Conservation (phyloP, 2,797 vertebrate species). For the Esox lucius region DNA sequence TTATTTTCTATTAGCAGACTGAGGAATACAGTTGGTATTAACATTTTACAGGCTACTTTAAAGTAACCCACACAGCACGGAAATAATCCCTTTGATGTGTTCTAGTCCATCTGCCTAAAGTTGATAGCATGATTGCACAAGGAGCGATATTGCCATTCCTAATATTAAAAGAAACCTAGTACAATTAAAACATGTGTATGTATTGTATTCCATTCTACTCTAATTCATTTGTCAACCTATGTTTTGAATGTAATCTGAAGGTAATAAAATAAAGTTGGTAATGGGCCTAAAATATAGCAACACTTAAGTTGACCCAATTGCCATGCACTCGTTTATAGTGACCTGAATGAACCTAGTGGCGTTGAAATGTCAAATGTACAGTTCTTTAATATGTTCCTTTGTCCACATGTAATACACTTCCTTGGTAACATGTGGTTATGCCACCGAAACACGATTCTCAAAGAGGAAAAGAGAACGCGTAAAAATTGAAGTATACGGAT, state of each 20-base stretch:
- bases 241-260: background rate
- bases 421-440: conserved; percentile 36
- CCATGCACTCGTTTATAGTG: conserved; percentile 27
- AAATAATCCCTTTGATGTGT: conserved; percentile 3
- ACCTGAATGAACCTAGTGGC: conserved; percentile 47
- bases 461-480: conserved; percentile 41
- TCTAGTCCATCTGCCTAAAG: background rate
- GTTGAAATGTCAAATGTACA: conserved; percentile 49
- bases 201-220: conserved; percentile 12
- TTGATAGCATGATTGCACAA: background rate
- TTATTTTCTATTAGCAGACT: background rate
- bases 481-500: conserved; percentile 46
- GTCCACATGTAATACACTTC: conserved; percentile 49
- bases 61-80: background rate
- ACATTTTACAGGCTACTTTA: background rate
- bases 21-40: background rate
- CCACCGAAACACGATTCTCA: conserved; percentile 24
- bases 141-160: background rate
- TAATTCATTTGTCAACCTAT: too few species aligned
- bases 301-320: background rate
- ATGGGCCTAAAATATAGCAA: background rate
- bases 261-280: background rate
- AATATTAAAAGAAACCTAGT: background rate
- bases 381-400: conserved; percentile 33
- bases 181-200: background rate